Conservation (phyloP, 2,888 invertebrate species). For the Nemapogon koenigi region DNA sequence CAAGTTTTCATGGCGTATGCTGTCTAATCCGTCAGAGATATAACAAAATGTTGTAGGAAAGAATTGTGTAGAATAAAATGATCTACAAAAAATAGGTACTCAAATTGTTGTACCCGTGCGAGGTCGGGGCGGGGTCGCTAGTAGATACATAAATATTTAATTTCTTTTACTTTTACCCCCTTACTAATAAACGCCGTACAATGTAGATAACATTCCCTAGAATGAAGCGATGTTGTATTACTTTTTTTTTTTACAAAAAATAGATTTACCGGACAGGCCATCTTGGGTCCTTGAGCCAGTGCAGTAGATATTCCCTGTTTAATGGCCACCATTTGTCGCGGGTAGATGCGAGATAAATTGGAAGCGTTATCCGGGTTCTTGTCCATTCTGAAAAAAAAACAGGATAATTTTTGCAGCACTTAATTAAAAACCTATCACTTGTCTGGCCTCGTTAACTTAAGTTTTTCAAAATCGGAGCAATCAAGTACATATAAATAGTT, state of each 20-base stretch:
- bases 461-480: background rate
- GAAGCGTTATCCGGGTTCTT: constrained; percentile 71
- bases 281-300: constrained; percentile 80
- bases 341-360: constrained; percentile 70
- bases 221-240: background rate
- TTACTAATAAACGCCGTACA: too few species aligned
- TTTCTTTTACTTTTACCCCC: too few species aligned
- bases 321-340: constrained; percentile 72
- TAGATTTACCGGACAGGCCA: constrained; percentile 82
- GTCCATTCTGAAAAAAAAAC: constrained; percentile 57
- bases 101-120: too few species aligned
- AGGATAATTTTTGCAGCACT: background rate
- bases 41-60: too few species aligned
- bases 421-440: too few species aligned
- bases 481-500: background rate
- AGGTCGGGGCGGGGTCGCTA: too few species aligned
- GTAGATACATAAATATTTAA: too few species aligned
- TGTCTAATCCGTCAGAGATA: too few species aligned
- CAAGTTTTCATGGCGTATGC: too few species aligned
- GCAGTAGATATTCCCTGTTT: constrained; percentile 75
- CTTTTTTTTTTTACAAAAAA: background rate
- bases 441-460: too few species aligned
- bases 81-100: too few species aligned
- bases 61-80: too few species aligned
- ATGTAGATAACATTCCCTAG: background rate